Evolutionary conservation across 2,888 invertebrate species (phyloP).

Genomic region (Trissolcus japonicus): DNA sequence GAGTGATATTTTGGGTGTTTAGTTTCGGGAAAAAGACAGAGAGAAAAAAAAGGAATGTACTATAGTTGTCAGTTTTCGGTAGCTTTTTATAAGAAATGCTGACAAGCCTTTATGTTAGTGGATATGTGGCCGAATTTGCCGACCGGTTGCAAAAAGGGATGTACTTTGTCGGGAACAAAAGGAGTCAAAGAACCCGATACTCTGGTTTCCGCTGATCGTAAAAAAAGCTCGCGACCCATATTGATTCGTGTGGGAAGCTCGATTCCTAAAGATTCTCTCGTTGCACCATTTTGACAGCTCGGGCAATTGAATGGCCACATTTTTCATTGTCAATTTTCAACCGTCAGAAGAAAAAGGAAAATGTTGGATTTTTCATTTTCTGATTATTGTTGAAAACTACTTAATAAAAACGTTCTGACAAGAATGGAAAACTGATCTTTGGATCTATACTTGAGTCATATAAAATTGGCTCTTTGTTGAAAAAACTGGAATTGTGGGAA

Average conservation of each 20-base stretch:
- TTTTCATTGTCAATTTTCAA: not conserved
- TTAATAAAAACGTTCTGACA: no score
- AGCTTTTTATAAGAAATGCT: conserved; percentile 9
- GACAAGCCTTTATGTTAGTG: conserved; percentile 19
- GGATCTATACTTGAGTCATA: no score
- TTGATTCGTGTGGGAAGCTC: conserved; percentile 34
- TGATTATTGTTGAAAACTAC: not conserved
- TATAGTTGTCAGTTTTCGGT: conserved; percentile 17
- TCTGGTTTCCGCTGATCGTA: conserved; percentile 40
- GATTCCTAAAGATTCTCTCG: not conserved
- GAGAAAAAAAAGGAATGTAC: no score
- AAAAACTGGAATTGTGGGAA: not conserved
- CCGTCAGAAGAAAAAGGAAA: not conserved
- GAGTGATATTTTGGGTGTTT: conserved; percentile 6
- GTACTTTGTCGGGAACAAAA: conserved; percentile 29
- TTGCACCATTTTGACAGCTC: not conserved
- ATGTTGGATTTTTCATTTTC: not conserved
- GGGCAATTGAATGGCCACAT: not conserved
- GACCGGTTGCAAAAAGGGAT: conserved; percentile 27
- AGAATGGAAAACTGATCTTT: not conserved
- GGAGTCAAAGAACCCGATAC: conserved; percentile 46
- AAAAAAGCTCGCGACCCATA: conserved; percentile 46
- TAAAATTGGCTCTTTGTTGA: not conserved
- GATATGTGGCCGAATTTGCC: conserved; percentile 28
- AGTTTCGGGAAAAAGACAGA: not conserved